Conservation (phyloP, 2,888 invertebrate species). For the Hecatera dysodea region DNA sequence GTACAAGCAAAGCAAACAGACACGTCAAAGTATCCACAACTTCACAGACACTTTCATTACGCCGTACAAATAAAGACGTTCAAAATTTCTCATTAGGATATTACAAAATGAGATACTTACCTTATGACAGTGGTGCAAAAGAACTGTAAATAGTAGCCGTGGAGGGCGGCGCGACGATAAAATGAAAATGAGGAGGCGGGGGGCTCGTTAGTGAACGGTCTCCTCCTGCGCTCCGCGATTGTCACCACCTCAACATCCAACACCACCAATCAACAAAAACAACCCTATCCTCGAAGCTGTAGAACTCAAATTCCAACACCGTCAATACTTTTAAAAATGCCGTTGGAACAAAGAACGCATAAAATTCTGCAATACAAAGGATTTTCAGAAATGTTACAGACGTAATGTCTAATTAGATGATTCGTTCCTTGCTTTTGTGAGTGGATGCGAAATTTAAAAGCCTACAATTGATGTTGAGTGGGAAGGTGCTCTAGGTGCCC, state of each 20-base stretch:
- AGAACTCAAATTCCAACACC: slow-evolving; percentile 69
- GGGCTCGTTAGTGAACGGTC: slow-evolving; percentile 85
- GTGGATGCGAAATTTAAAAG: slow-evolving; percentile 60
- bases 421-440: slow-evolving; percentile 77
- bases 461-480: slow-evolving; percentile 49
- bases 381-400: slow-evolving; percentile 87
- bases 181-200: slow-evolving; percentile 85
- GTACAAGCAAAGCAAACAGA: slow-evolving; percentile 15
- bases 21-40: slow-evolving; percentile 21
- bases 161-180: slow-evolving; percentile 80
- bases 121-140: slow-evolving; percentile 77
- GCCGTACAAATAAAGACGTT: slow-evolving; percentile 56
- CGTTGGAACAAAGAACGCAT: slow-evolving; percentile 86
- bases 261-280: slow-evolving; percentile 66
- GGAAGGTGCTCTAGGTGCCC: slow-evolving; percentile 26
- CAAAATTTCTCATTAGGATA: slow-evolving; percentile 75
- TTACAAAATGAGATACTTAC: slow-evolving; percentile 78
- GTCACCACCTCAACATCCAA: slow-evolving; percentile 84
- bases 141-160: slow-evolving; percentile 80
- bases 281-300: slow-evolving; percentile 66
- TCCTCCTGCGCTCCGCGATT: slow-evolving; percentile 83
- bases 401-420: slow-evolving; percentile 89
- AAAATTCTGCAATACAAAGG: slow-evolving; percentile 88
- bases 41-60: slow-evolving; percentile 40
- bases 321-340: slow-evolving; percentile 75